phyloP scores from a whole-genome alignment of 2,888 invertebrate species.

The Emesis russula region DNA sequence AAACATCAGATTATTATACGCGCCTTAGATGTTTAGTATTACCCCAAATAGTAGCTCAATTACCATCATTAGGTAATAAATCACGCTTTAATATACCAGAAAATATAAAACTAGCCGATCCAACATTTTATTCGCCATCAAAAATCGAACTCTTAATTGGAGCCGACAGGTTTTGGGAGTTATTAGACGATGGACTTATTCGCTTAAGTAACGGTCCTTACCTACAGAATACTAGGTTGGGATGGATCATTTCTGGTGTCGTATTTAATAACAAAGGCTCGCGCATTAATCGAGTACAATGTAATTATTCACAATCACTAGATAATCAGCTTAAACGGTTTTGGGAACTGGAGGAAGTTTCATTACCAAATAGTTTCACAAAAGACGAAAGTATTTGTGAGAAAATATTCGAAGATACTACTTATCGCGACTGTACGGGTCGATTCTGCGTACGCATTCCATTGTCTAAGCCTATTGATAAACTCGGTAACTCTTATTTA shows the following conservation, averaged over 20 bases:
- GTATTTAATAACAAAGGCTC: slow-evolving; percentile 6
- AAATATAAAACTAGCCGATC: slow-evolving; percentile 31
- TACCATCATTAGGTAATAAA: not conserved
- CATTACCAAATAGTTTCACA: no score
- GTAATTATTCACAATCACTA: slow-evolving; percentile 23
- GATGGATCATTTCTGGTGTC: slow-evolving; percentile 45
- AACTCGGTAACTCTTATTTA: not conserved
- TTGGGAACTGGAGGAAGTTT: slow-evolving; percentile 31
- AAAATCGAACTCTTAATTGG: slow-evolving; percentile 48
- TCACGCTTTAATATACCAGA: not conserved
- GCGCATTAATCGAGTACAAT: slow-evolving; percentile 28
- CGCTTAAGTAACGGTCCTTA: slow-evolving; percentile 42
- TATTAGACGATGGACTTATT: slow-evolving; percentile 44
- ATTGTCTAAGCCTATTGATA: not conserved
- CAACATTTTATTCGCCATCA: slow-evolving; percentile 19
- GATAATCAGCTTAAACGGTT: slow-evolving; percentile 33
- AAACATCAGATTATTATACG: slow-evolving; percentile 36
- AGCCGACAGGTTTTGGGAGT: slow-evolving; percentile 51
- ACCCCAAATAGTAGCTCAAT: slow-evolving; percentile 37
- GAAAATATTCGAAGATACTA: no score
- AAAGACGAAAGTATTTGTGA: no score
- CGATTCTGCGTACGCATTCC: not conserved
- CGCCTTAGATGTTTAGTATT: slow-evolving; percentile 73
- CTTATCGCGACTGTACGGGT: no score
- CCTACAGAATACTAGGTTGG: slow-evolving; percentile 50